Conservation (phyloP, 2,797 vertebrate genomes). For the Onychomys torridus region DNA sequence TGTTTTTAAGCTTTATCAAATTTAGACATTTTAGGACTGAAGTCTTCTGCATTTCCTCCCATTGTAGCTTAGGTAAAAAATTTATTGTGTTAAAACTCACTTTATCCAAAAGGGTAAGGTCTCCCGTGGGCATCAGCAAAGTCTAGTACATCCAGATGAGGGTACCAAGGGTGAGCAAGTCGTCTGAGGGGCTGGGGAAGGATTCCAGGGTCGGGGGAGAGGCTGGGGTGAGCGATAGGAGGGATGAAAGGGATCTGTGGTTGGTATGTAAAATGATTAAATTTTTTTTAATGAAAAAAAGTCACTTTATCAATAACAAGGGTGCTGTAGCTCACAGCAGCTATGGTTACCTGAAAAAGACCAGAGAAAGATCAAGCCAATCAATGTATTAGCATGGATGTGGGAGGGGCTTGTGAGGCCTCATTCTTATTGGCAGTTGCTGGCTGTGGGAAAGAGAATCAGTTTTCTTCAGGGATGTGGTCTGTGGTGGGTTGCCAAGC, state of each 20-base stretch:
- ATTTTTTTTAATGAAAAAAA: neutral
- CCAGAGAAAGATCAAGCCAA: neutral
- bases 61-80: neutral
- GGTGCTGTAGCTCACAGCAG: neutral
- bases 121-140: too few species aligned
- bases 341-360: neutral
- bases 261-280: too few species aligned
- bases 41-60: neutral
- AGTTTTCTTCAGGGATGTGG: neutral
- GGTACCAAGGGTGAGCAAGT: too few species aligned
- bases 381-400: neutral
- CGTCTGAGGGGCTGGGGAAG: too few species aligned
- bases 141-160: too few species aligned
- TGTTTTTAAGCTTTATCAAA: neutral
- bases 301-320: neutral
- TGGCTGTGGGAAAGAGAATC: neutral
- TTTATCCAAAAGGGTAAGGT: too few species aligned
- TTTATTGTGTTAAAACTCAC: neutral
- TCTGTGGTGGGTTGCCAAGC: neutral
- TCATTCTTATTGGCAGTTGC: neutral
- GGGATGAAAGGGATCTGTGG: too few species aligned
- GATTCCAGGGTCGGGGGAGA: too few species aligned
- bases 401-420: neutral
- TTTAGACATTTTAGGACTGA: neutral
- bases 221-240: too few species aligned